phyloP scores from a whole-genome alignment of 2,113 vertebrate species.

The Panurus biarmicus region DNA sequence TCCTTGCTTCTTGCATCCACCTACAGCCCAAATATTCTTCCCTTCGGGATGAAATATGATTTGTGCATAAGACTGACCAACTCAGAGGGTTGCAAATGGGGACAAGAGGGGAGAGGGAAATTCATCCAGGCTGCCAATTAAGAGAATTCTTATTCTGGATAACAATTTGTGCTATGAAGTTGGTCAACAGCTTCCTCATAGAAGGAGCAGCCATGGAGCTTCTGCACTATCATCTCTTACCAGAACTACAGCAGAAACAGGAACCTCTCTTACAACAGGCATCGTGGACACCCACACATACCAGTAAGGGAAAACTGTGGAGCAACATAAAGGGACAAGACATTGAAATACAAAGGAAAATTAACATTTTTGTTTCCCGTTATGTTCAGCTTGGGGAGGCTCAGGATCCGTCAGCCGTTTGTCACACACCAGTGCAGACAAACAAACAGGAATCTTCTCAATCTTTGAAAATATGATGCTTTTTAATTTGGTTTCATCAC shows the following conservation, averaged over 20 bases:
- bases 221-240: background rate
- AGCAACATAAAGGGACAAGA: background rate
- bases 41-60: background rate
- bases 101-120: background rate
- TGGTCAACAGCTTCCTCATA: background rate
- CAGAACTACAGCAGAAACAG: background rate
- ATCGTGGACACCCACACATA: rapidly evolving
- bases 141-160: background rate
- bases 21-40: background rate
- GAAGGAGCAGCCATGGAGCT: background rate
- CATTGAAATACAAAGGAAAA: background rate
- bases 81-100: background rate
- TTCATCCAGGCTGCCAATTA: background rate
- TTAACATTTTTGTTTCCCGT: background rate
- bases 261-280: background rate
- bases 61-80: background rate
- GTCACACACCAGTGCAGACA: background rate
- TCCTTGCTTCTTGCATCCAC: background rate
- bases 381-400: background rate
- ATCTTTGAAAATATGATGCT: background rate
- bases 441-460: background rate
- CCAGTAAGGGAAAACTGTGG: background rate
- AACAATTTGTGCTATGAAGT: background rate
- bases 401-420: background rate
- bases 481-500: background rate